These are phyloP conservation scores for Bolinopsis microptera DNA, from an alignment of 37 sponge, comb jelly and placozoan genomes.

Conservation along the genomic window DNA sequence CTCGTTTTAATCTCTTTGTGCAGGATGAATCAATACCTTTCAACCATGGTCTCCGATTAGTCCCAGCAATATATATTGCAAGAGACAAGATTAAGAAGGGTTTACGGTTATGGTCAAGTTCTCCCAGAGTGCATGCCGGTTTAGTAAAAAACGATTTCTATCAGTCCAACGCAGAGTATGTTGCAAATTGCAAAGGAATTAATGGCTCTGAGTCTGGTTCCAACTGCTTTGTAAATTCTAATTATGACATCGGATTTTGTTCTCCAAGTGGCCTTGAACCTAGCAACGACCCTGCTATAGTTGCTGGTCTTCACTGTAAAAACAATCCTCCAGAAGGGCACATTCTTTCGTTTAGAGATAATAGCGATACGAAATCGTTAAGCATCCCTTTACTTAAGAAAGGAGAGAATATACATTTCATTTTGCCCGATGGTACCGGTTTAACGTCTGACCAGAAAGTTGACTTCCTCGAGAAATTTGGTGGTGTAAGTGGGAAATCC, in stretches of 20 bases:
- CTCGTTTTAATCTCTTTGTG: not conserved
- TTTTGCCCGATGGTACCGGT: slow-evolving; percentile 18
- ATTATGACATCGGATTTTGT: not conserved
- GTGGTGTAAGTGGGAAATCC: not conserved
- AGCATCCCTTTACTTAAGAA: not conserved
- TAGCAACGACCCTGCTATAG: not conserved
- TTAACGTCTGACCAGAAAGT: not conserved
- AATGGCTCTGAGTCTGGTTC: not conserved
- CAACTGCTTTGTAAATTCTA: not conserved
- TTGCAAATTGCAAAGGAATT: not conserved
- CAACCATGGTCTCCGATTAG: not conserved
- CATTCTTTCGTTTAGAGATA: not conserved
- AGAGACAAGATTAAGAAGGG: not conserved
- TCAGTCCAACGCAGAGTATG: not conserved
- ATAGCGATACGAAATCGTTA: not conserved
- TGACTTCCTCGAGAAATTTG: not conserved
- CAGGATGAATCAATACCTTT: not conserved
- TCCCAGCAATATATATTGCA: not conserved
- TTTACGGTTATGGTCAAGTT: not conserved
- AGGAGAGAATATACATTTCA: not conserved
- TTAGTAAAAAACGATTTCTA: not conserved
- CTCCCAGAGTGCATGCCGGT: not conserved
- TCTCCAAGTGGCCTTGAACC: not conserved
- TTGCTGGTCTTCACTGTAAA: not conserved
- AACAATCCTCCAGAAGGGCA: not conserved